phyloP scores from a whole-genome alignment of 2,113 vertebrate genomes.

The Campylorhamphus procurvoides region DNA sequence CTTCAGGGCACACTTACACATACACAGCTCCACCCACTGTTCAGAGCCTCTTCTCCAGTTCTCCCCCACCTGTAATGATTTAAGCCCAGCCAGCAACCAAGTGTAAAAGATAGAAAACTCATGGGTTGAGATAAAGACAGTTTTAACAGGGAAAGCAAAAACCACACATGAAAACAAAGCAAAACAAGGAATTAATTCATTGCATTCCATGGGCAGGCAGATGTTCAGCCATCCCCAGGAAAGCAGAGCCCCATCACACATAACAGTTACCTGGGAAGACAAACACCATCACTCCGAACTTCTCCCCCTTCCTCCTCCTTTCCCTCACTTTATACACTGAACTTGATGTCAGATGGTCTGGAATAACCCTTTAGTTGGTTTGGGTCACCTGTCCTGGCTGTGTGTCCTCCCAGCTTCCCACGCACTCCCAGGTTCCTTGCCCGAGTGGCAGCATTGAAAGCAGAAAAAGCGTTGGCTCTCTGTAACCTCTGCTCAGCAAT shows the following conservation, averaged over 20 bases:
- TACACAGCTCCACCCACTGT: neutral
- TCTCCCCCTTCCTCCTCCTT: neutral
- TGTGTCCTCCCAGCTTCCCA: neutral
- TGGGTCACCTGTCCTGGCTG: neutral
- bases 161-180: neutral
- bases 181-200: neutral
- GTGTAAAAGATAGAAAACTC: neutral
- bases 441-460: accelerated
- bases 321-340: neutral
- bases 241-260: accelerated
- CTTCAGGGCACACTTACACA: neutral
- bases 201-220: neutral
- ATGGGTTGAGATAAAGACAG: neutral
- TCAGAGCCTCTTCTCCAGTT: neutral
- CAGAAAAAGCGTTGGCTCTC: neutral
- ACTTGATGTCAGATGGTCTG: too few relatives aligned
- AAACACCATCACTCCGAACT: neutral
- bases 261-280: accelerated
- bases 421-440: accelerated
- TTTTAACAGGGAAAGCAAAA: neutral
- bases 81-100: neutral
- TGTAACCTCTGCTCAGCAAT: neutral
- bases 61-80: neutral
- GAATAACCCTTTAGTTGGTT: neutral
- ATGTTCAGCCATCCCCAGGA: neutral